Evolutionary conservation across 2,888 invertebrate genomes (phyloP), one percentile per base, ranked within the genome.

Genomic region (Orthosia cruda): DNA sequence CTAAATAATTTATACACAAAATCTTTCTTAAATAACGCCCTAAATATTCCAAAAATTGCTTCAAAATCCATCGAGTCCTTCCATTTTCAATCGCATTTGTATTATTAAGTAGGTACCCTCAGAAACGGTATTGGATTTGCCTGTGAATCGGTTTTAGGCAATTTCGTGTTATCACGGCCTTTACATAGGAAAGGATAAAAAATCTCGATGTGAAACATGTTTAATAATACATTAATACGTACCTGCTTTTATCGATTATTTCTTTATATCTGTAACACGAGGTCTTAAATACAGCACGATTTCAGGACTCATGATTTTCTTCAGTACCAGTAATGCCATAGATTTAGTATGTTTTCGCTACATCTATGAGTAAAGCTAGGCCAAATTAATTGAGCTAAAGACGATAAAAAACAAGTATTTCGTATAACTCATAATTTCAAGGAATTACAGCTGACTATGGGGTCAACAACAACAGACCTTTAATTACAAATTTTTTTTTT

Each of bases 1-100:
- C 47, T 79, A 71, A 77, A 87, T 77, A 71, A 79, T 83, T 72
- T 80, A 83, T 72, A 79, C 71, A 76, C 69, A 66, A 76, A 77
- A 80, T 77, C 62, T 83, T 80, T 76, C 68, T 57, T 61, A 65
- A 63, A 20, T 49, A 74, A 71, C 71, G 45, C 20, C 50, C 54
- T 62, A 49, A 76, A 78, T 79, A 80, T 78, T 71, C 72, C 45
- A 76, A 78, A 87, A 84, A 81, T 66, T 66, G 72, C 64, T 73
- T 72, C 75, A 74, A 74, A 84, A 73, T 79, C 78, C 71, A 75
- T 74, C 66, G 61, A 65, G 74, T 68, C 49, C 58, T 69, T 61
- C 50, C 59, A 82, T 77, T 64, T 71, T 84, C 80, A 75, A 75
- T 83, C 67, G 77, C 57, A 69, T 70, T 76, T 82, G 62, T 82